Evolutionary conservation across 2,797 vertebrate genomes (phyloP), one percentile per base, ranked within the genome.

Genomic region (Hippopotamyrus pictus): DNA sequence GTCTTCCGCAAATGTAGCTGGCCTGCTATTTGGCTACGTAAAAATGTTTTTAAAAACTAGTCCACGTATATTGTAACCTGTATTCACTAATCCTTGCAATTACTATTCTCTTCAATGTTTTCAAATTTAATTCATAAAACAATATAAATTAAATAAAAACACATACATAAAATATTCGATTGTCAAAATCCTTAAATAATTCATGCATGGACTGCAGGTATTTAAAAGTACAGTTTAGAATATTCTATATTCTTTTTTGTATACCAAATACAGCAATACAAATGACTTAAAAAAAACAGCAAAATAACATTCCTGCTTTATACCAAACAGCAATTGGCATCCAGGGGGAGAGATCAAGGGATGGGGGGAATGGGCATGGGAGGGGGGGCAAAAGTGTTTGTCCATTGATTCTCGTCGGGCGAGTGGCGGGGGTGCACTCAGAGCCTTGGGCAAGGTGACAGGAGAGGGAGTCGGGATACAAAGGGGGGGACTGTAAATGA

Each of bases 361-460:
- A 50, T 76, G 76, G 25, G 46, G 37, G 88, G 33, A 5, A 79
- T 5, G 76, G 12, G 4, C 9, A 33, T 90, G 59, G 59, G 90
- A 92, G 91, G 91, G 90, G 91, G 91, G 90, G 89, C 90, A 93
- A 92, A 93, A n/a, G 92, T 91, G 91, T 92, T 91, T 92, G 92
- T 88, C 90, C 90, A 91, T 93, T 92, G 92, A 92, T 92, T 91
- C 91, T 83, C 92, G 91, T 89, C 89, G 91, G 92, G 91, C 90
- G 90, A 90, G 91, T 90, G 69, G 54, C 19, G 73, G 90, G 90
- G 89, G 90, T 91, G 90, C 90, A 92, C 90, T 90, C 91, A 92
- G 90, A 91, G 92, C 93, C 93, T 91, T 90, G 91, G 92, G 92
- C 91, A 93, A 93, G 92, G 90, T 93, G 92, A 93, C 91, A 92